Base-by-base conservation (phyloP, 1,140 invertebrate genomes). In the Trachelipus rathkii region DNA sequence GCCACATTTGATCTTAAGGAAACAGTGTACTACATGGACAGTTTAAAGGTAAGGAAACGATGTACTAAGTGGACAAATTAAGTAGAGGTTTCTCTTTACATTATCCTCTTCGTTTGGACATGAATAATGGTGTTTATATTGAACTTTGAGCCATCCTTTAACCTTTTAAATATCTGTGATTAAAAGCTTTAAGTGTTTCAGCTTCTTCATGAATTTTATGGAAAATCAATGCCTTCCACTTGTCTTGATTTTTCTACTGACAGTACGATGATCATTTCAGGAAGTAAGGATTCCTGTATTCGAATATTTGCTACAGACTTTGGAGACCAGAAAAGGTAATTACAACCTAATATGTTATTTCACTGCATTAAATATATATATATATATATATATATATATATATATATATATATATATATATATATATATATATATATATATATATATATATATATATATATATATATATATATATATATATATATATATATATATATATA, bases 241-340 rank as follows among this genome's bases (percentile, higher is more conserved):
- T 94, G 93, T 82, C 89, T 99, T 87, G 96, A 99, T 84, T 97
- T 99, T 80, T 95, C 93, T 0, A 92, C 91, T 81, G 97, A 99
- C 86, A 94, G 91, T 0, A 89, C 89, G 1, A 83, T 99, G 0
- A 92, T 99, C 77, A 93, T 90, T 1, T 98, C 97, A 0, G 97
- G 96, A 24, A 97, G 96, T 19, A 92, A 92, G 0, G 98, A 99
- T 86, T 89, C 96, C 23, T 97, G 95, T 85, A 89, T 99, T 6
- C 97, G 98, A 87, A 92, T 99, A 78, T 99, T 97, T 97, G 96
- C 97, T 68, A 89, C 99, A 84, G 96, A 99, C 85, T 99, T 98
- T 87, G 98, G 97, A 21, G 96, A 99, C 85, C 73, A 75, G 73
- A 78, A 75, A 46, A 81, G 70, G 80, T 98, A 96, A 43, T 15